A percentile compares a stretch with the other conserved stretches of the same genome.
These are phyloP conservation scores for Neolamprologus falcicula DNA, from an alignment of 2,113 vertebrate genomes.

Conservation along the genomic window DNA sequence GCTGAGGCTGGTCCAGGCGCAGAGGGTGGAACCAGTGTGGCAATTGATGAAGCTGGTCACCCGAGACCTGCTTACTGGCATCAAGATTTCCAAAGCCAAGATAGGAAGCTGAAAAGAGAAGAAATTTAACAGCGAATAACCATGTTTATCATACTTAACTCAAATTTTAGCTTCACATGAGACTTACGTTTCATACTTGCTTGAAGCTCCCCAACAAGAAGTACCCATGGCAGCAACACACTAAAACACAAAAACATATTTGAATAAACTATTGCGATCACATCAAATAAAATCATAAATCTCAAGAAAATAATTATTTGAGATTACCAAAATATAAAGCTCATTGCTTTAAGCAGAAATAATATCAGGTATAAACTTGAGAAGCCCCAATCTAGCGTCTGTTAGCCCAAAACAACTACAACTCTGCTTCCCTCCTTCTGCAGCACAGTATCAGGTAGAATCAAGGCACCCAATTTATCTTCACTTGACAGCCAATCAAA, in stretches of 20 bases:
- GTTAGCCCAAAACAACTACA: not conserved
- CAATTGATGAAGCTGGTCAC: not conserved
- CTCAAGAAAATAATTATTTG: accelerated
- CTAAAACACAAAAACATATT: not conserved
- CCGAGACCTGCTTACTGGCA: not conserved
- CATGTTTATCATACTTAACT: not conserved
- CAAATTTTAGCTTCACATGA: not conserved
- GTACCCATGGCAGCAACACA: not conserved
- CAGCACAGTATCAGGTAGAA: accelerated
- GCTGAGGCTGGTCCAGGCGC: not conserved
- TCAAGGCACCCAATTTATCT: not conserved
- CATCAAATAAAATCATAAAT: accelerated
- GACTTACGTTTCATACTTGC: not conserved
- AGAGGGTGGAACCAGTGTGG: not conserved
- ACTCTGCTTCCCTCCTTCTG: not conserved
- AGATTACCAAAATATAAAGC: not conserved
- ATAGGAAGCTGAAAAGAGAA: not conserved
- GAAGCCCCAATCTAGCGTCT: not conserved
- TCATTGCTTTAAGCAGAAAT: not conserved
- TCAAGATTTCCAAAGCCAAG: not conserved
- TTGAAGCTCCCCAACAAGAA: not conserved
- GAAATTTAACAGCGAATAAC: accelerated
- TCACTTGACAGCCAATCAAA: not conserved
- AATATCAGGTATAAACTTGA: not conserved
- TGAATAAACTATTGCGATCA: not conserved